Base-by-base conservation (phyloP, 2,113 vertebrate genomes). In the Conger conger region DNA sequence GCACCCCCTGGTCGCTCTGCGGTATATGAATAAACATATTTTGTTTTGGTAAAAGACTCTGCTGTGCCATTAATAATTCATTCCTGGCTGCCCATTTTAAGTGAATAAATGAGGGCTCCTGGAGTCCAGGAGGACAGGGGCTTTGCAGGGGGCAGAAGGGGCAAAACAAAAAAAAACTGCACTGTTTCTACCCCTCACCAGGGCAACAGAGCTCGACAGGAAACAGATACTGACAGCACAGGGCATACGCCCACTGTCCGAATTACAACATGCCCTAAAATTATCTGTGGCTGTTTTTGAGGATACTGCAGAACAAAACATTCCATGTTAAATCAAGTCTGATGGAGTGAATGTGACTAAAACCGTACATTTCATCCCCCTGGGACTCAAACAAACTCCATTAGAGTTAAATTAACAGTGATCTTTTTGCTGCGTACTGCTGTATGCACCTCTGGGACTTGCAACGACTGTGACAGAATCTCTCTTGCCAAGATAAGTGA, bases 21-120 rank as follows among this genome's bases (percentile, higher is more conserved):
- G n/a, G 73, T 15, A 50, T 57, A 91, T 92, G 91, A 93, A 94
- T 93, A 91, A 92, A 91, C 86, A 93, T 91, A 86, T 81, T 86
- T 83, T 86, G 76, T 86, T 87, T 87, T 78, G 15, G 81, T 35
- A 8, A 90, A 91, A 89, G 63, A 84, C 86, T 89, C 87, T 83
- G 30, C 87, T 83, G 85, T 84, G 84, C 77, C 68, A 91, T 92
- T 87, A 92, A 90, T 93, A 91, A 91, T 92, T 84, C 84, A 92
- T 86, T 23, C 33, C 85, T 6, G n/a, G n/a, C 68, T 54, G 42
- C 76, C 78, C 57, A 60, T 87, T 87, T 79, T 77, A 50, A 53
- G 16, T 76, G 86, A 89, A 87, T 88, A 86, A 85, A 90, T 45
- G 76, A 86, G 83, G 83, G 89, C 40, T 81, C 23, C 76, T 50